Evolutionary conservation across 1,140 invertebrate genomes (phyloP).

Genomic region (Drosophila ercepeae): DNA sequence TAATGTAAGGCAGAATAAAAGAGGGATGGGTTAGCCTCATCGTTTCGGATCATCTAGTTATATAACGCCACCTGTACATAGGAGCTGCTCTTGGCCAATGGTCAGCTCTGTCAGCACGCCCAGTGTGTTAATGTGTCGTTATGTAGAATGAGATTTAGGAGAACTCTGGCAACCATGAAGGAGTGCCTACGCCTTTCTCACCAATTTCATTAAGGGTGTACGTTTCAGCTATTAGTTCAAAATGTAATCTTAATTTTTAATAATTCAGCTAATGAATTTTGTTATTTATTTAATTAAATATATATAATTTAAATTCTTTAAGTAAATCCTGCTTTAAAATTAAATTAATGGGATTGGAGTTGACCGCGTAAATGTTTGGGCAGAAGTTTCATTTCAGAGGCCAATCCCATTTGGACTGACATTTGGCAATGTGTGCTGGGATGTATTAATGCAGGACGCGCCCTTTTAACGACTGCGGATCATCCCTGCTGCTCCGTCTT

Average conservation of each 20-base stretch:
- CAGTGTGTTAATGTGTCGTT: constrained; percentile 1
- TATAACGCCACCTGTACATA: constrained; percentile 42
- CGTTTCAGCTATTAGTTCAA: neutral
- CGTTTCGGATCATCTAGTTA: constrained; percentile 38
- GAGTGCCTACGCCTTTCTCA: neutral
- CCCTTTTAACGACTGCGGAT: constrained; percentile 74
- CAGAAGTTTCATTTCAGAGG: constrained; percentile 12
- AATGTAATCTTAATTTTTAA: neutral
- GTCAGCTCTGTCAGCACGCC: constrained; percentile 23
- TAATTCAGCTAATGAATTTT: neutral
- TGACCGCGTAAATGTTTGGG: constrained; percentile 23
- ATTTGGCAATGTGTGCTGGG: constrained; percentile 52
- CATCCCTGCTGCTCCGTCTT: constrained; percentile 47
- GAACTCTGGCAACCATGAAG: neutral
- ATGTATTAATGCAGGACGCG: constrained; percentile 65
- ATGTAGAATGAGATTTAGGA: neutral
- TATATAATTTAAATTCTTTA: neutral
- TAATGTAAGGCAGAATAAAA: constrained; percentile 51
- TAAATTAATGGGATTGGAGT: constrained; percentile 58
- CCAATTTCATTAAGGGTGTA: neutral
- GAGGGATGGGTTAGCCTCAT: constrained; percentile 34
- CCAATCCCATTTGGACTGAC: constrained; percentile 71
- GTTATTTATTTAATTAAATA: neutral
- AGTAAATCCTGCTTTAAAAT: neutral
- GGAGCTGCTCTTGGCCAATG: constrained; percentile 26